Evolutionary conservation across 2,113 vertebrate species (phyloP).

Genomic region (Ciconia maguari): DNA sequence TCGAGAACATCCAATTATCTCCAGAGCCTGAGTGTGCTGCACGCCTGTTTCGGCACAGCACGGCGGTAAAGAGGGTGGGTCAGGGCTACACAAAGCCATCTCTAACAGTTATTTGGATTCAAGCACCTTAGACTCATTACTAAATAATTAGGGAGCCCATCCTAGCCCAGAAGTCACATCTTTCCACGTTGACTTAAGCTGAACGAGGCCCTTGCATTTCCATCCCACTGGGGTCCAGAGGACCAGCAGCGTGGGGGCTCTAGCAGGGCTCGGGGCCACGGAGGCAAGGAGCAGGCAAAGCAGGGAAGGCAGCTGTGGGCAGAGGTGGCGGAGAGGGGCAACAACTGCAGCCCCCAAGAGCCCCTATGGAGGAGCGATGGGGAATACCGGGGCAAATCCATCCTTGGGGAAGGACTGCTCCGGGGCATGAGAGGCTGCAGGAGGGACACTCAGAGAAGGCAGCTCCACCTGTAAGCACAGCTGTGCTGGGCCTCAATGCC

Average conservation of each 20-base stretch:
- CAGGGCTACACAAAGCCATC: background rate
- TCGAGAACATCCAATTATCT: background rate
- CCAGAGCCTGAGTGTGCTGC: background rate
- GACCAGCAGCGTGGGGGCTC: accelerated
- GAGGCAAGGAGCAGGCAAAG: background rate
- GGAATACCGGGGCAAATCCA: background rate
- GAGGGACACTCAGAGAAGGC: background rate
- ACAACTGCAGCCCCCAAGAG: background rate
- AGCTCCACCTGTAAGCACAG: background rate
- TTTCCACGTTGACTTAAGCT: background rate
- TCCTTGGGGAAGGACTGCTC: background rate
- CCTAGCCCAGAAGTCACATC: background rate
- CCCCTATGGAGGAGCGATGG: accelerated
- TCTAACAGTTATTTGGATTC: background rate
- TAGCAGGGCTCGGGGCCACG: background rate
- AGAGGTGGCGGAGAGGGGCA: background rate
- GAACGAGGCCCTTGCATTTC: background rate
- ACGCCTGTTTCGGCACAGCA: background rate
- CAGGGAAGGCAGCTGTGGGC: background rate
- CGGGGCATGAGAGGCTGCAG: background rate
- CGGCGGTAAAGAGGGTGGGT: background rate
- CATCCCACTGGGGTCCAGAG: background rate
- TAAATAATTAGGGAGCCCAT: background rate
- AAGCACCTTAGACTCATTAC: background rate
- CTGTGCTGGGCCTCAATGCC: background rate